Evolutionary conservation across 2,113 vertebrate species (phyloP), one percentile per base, ranked within the genome.

Genomic region (Gyps fulvus): DNA sequence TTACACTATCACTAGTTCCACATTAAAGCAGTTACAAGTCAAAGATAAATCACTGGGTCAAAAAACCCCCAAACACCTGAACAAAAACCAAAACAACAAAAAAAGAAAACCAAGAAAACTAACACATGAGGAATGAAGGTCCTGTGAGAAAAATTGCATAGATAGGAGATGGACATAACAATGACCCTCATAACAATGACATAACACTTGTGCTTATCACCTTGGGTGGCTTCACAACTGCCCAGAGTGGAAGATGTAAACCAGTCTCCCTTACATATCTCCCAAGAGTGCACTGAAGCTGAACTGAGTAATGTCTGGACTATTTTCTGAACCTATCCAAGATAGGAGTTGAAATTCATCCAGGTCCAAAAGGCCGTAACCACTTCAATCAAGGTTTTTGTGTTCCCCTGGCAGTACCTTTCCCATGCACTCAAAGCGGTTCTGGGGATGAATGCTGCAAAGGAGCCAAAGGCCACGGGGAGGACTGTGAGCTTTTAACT

Each of bases 301-400:
- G 62, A 94, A 32, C 45, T 88, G 66, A 84, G 82, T 83, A 81
- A 85, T 58, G 84, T 78, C 93, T 95, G 13, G 20, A 47, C n/a
- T 89, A 4, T 85, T 95, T 92, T 91, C 83, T 95, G 92, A 95
- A 91, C 32, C 69, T 87, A 4, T 76, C 78, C 50, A 89, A 95
- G 80, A 89, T 34, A 94, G 81, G 38, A 89, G 27, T 62, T 93
- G 86, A 92, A 94, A 95, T 85, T 25, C 40, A 74, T 69, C 83
- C 69, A 69, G 54, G 62, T 88, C 70, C 54, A 36, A 71, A 92
- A 45, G 62, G 26, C 54, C 2, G 0, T 42, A 73, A 40, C 27
- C 77, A 87, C 70, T 94, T 84, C 73, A 91, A 0, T 59, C 40
- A 54, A 47, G 5, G 49, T 21, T 89, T 82, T 59, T 81, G 10